Evolutionary conservation across 2,797 vertebrate genomes (phyloP).

Genomic region (Coluber constrictor): DNA sequence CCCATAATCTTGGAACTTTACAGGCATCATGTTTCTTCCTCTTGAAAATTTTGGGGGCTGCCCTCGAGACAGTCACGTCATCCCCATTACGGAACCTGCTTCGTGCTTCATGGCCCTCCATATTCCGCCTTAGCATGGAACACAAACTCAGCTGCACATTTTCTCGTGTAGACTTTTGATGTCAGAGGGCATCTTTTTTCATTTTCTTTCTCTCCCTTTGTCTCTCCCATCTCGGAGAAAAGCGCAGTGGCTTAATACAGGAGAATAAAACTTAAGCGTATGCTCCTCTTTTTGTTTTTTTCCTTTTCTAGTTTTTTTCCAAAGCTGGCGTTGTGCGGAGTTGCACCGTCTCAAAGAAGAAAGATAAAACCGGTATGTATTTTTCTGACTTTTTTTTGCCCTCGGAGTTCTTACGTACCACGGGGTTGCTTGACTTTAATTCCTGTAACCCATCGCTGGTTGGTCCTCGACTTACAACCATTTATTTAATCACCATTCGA

Average conservation of each 20-base stretch:
- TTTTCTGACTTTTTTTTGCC: not conserved
- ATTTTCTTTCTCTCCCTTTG: not conserved
- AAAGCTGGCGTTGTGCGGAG: slow-evolving; percentile 84
- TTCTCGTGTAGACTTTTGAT: not conserved
- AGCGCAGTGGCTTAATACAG: not conserved
- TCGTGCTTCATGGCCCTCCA: not conserved
- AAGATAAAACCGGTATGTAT: slow-evolving; percentile 84
- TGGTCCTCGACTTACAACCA: not conserved
- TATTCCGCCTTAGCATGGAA: not conserved
- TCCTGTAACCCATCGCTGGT: not conserved
- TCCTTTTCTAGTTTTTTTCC: slow-evolving; percentile 81
- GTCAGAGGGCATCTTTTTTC: not conserved
- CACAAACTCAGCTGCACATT: not conserved
- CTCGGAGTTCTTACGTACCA: not conserved
- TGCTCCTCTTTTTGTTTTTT: slow-evolving; percentile 19
- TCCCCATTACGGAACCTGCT: not conserved
- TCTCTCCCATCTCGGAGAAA: not conserved
- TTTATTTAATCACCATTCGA: not conserved
- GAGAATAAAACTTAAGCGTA: not conserved
- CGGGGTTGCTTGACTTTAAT: not conserved
- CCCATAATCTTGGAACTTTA: not conserved
- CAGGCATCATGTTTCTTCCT: not conserved
- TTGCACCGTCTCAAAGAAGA: slow-evolving; percentile 91
- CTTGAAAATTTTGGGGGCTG: not conserved
- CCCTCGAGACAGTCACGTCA: not conserved